Evolutionary conservation across 2,888 invertebrate species (phyloP).

Genomic region (Xestia c-nigrum): DNA sequence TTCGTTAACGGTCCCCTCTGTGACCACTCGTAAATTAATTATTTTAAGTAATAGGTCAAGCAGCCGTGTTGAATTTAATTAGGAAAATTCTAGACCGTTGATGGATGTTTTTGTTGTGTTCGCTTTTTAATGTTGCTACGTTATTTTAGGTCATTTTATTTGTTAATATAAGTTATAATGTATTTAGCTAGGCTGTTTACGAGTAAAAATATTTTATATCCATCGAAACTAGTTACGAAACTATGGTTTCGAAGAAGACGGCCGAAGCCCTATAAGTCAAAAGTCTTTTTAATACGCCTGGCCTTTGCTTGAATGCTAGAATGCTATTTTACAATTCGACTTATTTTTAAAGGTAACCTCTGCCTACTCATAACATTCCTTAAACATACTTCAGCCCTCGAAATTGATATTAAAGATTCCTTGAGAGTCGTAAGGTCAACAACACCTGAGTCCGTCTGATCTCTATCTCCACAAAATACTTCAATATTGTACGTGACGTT

Average conservation of each 20-base stretch:
- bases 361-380: constrained; percentile 33
- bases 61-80: constrained; percentile 17
- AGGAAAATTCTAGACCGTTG: constrained; percentile 5
- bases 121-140: neutral
- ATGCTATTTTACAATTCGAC: neutral
- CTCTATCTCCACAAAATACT: constrained; percentile 30
- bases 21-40: constrained; percentile 65
- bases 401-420: constrained; percentile 47
- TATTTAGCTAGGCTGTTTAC: no score
- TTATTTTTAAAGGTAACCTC: constrained; percentile 17
- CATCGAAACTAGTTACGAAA: no score
- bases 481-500: constrained; percentile 42
- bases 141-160: neutral
- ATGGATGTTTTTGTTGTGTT: neutral
- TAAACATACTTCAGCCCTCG: constrained; percentile 12
- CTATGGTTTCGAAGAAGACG: no score
- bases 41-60: constrained; percentile 55
- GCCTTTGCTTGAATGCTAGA: constrained; percentile 4
- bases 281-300: neutral
- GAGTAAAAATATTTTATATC: neutral
- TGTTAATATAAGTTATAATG: neutral
- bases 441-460: constrained; percentile 28
- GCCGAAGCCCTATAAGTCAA: neutral
- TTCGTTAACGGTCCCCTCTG: constrained; percentile 64
- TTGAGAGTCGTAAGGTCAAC: constrained; percentile 44